Percentiles rank a stretch among this genome's conserved stretches.
Evolutionary conservation across 2,888 invertebrate genomes (phyloP).

Genomic region (Melitaea athalia): DNA sequence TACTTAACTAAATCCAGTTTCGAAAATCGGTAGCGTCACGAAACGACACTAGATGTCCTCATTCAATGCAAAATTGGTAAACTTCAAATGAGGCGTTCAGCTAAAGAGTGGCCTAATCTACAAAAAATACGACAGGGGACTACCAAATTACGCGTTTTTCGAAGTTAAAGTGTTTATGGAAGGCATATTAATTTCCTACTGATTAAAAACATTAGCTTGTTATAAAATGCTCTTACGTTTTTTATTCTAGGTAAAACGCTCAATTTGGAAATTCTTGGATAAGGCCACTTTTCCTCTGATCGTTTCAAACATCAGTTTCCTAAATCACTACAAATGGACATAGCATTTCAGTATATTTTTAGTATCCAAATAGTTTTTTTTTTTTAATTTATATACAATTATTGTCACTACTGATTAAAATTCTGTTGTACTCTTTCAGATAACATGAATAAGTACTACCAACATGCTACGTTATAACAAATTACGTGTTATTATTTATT

Average conservation of each 20-base stretch:
- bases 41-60: conserved; percentile 11
- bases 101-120: too few species aligned
- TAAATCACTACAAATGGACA: conserved; percentile 25
- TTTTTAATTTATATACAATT: conserved; percentile 39
- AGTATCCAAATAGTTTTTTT: conserved; percentile 34
- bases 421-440: conserved; percentile 18
- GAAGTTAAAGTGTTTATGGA: too few species aligned
- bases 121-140: too few species aligned
- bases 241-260: too few species aligned
- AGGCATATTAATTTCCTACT: too few species aligned
- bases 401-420: conserved; percentile 43
- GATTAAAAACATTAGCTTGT: too few species aligned
- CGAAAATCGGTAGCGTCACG: conserved; percentile 9
- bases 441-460: conserved; percentile 10
- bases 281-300: too few species aligned
- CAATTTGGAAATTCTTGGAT: too few species aligned
- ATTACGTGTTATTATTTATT: neutral
- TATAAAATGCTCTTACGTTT: too few species aligned
- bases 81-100: conserved; percentile 32
- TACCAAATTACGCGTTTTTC: too few species aligned
- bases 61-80: conserved; percentile 51
- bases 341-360: conserved; percentile 24
- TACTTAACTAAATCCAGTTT: conserved; percentile 19
- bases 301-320: conserved; percentile 18
- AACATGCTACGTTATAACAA: conserved; percentile 9